Percentiles rank a stretch among this genome's conserved stretches.
phyloP scores from a whole-genome alignment of 2,797 vertebrate genomes.

The Anguilla pacifica region DNA sequence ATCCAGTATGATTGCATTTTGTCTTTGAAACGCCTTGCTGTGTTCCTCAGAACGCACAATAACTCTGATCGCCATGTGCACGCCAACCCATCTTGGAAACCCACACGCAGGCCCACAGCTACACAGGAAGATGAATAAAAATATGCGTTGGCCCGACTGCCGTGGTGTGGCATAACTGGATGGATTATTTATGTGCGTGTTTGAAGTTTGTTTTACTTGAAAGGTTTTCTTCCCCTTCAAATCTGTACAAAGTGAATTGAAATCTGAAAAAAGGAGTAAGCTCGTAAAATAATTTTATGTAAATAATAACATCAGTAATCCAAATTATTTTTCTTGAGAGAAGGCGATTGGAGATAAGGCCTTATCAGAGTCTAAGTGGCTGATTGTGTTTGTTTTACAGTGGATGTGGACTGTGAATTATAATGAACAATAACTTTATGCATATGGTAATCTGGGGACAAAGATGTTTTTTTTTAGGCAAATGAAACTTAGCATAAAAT shows the following conservation, averaged over 20 bases:
- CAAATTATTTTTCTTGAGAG: constrained; percentile 22
- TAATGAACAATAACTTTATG: constrained; percentile 27
- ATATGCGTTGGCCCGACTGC: constrained; percentile 16
- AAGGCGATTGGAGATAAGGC: constrained; percentile 26
- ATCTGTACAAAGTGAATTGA: constrained; percentile 26
- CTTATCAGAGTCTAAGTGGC: constrained; percentile 26
- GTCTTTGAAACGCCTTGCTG: not conserved
- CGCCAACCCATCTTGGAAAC: not conserved
- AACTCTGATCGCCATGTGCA: not conserved
- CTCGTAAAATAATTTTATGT: constrained; percentile 16
- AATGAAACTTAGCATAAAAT: not conserved
- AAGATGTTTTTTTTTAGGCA: not conserved
- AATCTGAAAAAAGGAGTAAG: not conserved
- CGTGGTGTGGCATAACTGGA: constrained; percentile 18
- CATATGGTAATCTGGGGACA: not conserved
- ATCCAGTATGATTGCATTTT: not conserved
- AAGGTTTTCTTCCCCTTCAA: constrained; percentile 20
- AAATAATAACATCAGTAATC: constrained; percentile 20
- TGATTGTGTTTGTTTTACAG: constrained; percentile 32
- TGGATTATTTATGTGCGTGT: constrained; percentile 20
- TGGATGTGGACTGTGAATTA: constrained; percentile 26
- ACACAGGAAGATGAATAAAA: not conserved
- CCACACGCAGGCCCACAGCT: not conserved
- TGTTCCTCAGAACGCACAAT: constrained; percentile 16
- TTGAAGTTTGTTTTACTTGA: constrained; percentile 24